Conservation (phyloP, 2,113 vertebrate genomes). For the Budorcas taxicolor region DNA sequence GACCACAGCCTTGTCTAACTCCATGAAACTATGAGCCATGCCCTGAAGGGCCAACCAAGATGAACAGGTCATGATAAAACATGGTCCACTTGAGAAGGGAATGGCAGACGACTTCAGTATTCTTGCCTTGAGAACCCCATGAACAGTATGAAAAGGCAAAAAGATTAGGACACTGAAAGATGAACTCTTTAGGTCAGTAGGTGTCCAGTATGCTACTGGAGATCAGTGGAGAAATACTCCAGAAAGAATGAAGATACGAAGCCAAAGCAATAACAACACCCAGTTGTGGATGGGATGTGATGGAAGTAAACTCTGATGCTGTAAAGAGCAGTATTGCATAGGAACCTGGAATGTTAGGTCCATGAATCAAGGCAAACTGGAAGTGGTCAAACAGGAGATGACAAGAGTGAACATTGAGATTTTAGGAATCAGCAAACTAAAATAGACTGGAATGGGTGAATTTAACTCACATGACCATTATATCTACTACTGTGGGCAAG, state of each 20-base stretch:
- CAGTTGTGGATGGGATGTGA: background rate
- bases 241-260: rapidly evolving
- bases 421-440: background rate
- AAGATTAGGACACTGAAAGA: background rate
- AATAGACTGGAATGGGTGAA: background rate
- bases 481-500: background rate
- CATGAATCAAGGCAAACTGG: background rate
- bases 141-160: background rate
- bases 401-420: background rate
- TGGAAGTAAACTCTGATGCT: background rate
- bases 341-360: background rate
- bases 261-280: background rate
- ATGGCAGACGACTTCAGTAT: background rate
- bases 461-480: background rate
- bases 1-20: background rate
- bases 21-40: background rate
- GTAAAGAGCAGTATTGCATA: background rate
- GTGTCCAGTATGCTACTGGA: background rate
- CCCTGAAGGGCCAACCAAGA: background rate
- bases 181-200: background rate
- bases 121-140: background rate
- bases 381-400: background rate
- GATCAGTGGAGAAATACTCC: background rate
- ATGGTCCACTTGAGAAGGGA: background rate
- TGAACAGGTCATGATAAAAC: background rate